Evolutionary conservation across 35 echinoderm and acorn worm species (phyloP).

Genomic region (Ophioderma brevispina): DNA sequence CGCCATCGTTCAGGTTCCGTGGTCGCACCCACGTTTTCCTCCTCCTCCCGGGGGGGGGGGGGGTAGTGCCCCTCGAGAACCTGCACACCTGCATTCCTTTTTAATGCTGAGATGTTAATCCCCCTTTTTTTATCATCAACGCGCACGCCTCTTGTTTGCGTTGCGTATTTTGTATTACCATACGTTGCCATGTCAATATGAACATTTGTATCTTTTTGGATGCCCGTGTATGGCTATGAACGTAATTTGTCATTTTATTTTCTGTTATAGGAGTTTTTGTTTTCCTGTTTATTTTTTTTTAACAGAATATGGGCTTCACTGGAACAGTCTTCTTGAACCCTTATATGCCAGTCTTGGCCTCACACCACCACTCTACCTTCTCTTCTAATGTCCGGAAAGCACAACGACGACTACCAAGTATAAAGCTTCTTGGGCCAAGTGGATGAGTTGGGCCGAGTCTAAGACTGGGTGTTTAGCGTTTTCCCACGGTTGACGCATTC

Average conservation of each 20-base stretch:
- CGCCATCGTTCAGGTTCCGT: too few species aligned
- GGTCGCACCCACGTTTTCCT: too few species aligned
- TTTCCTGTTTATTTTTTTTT: background rate
- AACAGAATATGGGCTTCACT: background rate
- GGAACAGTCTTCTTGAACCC: background rate
- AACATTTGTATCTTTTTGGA: background rate
- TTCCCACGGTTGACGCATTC: constrained; percentile 1
- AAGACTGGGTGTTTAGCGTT: background rate
- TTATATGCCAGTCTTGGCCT: background rate
- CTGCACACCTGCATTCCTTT: too few species aligned
- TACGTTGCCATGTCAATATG: background rate
- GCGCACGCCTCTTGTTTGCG: too few species aligned
- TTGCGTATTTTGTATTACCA: background rate
- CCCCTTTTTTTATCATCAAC: too few species aligned
- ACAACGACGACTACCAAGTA: background rate
- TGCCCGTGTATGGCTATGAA: background rate
- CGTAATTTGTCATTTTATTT: too few species aligned
- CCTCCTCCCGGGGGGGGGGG: too few species aligned
- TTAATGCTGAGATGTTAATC: too few species aligned
- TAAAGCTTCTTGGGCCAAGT: background rate
- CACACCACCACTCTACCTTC: background rate
- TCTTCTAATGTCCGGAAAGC: background rate
- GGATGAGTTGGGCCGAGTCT: background rate
- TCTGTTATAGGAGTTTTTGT: too few species aligned
- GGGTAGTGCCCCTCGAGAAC: too few species aligned